Conservation (phyloP, 2,113 vertebrate species). For the Cyrtonyx montezumae region DNA sequence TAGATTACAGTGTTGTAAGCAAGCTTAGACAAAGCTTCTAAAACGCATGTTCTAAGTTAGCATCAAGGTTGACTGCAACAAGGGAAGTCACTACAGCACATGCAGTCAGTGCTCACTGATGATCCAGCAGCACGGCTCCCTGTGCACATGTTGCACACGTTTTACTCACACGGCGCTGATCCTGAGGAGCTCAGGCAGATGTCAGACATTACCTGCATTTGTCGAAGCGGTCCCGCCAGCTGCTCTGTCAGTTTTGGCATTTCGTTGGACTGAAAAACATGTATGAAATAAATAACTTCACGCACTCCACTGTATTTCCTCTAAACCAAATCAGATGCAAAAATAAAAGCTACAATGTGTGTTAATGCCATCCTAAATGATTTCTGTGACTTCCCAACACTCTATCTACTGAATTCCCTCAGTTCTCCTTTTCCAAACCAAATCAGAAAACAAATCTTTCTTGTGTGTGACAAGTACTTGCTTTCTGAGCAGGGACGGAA, state of each 20-base stretch:
- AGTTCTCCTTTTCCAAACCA: background rate
- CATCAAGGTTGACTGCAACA: background rate
- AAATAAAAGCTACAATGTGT: accelerated
- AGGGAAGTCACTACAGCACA: background rate
- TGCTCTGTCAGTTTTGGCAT: conserved; percentile 97
- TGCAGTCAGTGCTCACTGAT: background rate
- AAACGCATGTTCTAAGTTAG: background rate
- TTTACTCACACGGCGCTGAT: background rate
- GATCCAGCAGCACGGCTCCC: background rate
- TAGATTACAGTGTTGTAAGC: background rate
- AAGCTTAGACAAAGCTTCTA: background rate
- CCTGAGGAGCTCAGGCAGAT: background rate
- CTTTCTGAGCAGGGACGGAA: background rate
- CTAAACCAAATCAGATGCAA: conserved; percentile 2
- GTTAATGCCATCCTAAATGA: background rate
- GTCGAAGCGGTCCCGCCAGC: conserved; percentile 92
- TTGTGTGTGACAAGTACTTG: background rate
- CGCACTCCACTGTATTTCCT: background rate
- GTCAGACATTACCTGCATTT: conserved; percentile 91
- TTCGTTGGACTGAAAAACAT: conserved; percentile 88
- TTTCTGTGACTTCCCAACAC: background rate
- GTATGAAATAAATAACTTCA: background rate
- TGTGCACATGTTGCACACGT: accelerated
- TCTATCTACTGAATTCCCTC: background rate
- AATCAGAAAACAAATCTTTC: background rate